Conservation (phyloP, 2,113 vertebrate genomes). For the Forbesichthys papilliferus region DNA sequence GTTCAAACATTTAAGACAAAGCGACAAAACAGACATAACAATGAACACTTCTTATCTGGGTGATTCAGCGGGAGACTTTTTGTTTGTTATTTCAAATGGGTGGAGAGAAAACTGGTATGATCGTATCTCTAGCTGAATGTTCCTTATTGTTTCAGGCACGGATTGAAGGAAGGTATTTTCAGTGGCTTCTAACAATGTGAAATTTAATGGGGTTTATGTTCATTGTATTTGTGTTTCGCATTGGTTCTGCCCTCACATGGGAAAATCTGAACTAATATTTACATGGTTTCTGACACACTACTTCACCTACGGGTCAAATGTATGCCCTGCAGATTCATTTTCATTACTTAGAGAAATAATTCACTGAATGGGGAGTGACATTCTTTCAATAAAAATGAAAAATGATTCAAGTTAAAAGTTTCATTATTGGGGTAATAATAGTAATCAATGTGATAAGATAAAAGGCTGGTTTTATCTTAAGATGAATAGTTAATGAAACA, state of each 20-base stretch:
- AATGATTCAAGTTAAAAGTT: no score
- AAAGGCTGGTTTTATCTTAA: no score
- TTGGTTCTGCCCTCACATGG: neutral
- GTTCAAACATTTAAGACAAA: neutral
- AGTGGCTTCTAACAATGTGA: constrained; percentile 1
- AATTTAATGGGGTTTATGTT: constrained; percentile 4
- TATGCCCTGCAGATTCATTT: constrained; percentile 29
- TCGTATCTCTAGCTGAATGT: constrained; percentile 2
- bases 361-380: neutral
- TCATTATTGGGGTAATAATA: no score
- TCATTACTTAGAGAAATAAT: neutral
- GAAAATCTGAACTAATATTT: constrained; percentile 59
- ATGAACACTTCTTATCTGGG: neutral
- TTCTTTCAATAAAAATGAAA: neutral
- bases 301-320: constrained; percentile 40
- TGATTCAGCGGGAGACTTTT: constrained; percentile 5
- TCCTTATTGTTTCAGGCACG: constrained; percentile 37
- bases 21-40: constrained; percentile 7
- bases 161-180: constrained; percentile 6
- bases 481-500: no score
- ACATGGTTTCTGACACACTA: constrained; percentile 21
- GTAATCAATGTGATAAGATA: no score
- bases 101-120: neutral
- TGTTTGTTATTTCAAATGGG: constrained; percentile 36
- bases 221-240: neutral